A percentile compares a stretch with the other conserved stretches of the same genome.
Evolutionary conservation across 2,888 invertebrate species (phyloP).

Genomic region (Habrosyne pyritoides): DNA sequence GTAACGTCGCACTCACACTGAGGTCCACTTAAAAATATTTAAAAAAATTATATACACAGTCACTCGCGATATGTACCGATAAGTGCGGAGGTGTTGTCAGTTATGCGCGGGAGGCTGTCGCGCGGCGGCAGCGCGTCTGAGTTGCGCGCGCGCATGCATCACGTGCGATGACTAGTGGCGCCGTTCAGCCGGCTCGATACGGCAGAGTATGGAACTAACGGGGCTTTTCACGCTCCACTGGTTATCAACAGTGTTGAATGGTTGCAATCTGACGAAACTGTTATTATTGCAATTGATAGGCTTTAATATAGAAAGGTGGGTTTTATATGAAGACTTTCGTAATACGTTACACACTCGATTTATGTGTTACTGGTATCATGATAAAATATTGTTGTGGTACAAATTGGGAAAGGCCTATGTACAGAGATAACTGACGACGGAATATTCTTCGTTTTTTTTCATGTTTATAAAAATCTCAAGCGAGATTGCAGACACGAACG

Average conservation of each 20-base stretch:
- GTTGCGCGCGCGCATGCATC: conserved; percentile 71
- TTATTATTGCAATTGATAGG: conserved; percentile 26
- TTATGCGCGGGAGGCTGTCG: conserved; percentile 76
- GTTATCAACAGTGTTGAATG: conserved; percentile 47
- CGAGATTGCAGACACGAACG: background rate
- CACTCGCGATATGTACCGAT: conserved; percentile 69
- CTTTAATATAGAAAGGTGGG: conserved; percentile 23
- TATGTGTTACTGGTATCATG: background rate
- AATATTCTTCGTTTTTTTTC: no score
- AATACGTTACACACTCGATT: conserved; percentile 16
- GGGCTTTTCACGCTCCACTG: conserved; percentile 65
- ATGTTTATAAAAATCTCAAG: background rate
- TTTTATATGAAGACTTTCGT: conserved; percentile 22
- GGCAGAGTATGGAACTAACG: conserved; percentile 64
- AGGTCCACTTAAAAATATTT: conserved; percentile 35
- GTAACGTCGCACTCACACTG: conserved; percentile 30
- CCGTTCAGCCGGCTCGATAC: conserved; percentile 56
- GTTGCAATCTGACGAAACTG: conserved; percentile 30
- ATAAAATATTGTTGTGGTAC: background rate
- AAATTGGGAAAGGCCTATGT: background rate
- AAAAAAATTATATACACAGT: conserved; percentile 49
- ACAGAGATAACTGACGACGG: background rate
- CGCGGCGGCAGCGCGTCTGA: conserved; percentile 72
- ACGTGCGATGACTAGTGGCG: conserved; percentile 71
- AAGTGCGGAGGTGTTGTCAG: conserved; percentile 51